Evolutionary conservation across 2,797 vertebrate species (phyloP).

Genomic region (Phataginus tricuspis): DNA sequence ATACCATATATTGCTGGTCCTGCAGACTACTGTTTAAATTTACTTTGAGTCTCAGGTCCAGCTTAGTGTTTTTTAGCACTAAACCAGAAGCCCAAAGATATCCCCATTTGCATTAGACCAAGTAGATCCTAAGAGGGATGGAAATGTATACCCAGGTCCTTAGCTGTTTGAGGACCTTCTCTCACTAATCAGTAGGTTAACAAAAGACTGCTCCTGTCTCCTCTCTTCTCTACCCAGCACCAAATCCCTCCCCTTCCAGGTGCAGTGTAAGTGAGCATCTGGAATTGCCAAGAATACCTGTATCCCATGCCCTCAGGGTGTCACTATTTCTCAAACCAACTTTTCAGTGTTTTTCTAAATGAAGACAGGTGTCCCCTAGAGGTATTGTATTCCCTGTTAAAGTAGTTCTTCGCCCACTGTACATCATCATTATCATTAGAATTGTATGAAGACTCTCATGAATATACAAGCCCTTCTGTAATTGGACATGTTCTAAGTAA

Average conservation of each 20-base stretch:
- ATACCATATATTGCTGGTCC: no score
- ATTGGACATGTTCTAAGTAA: constrained; percentile 36
- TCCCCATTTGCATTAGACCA: not conserved
- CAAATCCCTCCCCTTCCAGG: not conserved
- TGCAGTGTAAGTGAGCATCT: not conserved
- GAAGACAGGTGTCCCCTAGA: not conserved
- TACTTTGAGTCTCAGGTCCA: not conserved
- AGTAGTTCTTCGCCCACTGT: not conserved
- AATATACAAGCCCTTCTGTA: not conserved
- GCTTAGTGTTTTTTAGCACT: not conserved
- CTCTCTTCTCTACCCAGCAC: not conserved
- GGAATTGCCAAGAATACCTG: not conserved
- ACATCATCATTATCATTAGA: not conserved
- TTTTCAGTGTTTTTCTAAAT: not conserved
- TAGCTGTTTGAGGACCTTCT: not conserved
- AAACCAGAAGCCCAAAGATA: not conserved
- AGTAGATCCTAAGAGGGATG: not conserved
- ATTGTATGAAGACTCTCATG: not conserved
- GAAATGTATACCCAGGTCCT: not conserved
- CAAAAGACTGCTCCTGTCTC: not conserved
- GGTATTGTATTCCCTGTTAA: not conserved
- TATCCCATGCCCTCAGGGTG: not conserved
- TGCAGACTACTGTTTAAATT: not conserved
- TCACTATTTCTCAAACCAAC: not conserved
- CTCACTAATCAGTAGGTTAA: not conserved